phyloP scores from a whole-genome alignment of 2,888 invertebrate genomes.

The Listrodromus nycthemerus region DNA sequence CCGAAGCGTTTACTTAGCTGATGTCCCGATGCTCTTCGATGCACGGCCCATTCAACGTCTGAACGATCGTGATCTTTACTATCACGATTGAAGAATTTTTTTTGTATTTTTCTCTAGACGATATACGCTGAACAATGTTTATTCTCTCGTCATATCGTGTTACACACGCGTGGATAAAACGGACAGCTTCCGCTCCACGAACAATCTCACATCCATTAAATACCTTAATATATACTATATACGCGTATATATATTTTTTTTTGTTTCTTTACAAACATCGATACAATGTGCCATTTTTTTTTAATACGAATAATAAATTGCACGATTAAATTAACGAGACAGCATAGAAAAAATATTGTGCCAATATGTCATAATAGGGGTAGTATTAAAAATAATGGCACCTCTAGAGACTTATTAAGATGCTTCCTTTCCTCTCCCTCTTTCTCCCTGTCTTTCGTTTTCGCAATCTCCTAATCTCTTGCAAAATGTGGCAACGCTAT shows the following conservation, averaged over 20 bases:
- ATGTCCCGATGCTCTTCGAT: conserved; percentile 74
- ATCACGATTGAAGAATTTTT: conserved; percentile 69
- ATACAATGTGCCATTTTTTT: conserved; percentile 46
- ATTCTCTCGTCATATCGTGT: conserved; percentile 68
- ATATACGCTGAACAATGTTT: conserved; percentile 70
- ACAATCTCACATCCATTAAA: conserved; percentile 36
- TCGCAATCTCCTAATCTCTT: conserved; percentile 26
- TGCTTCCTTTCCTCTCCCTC: conserved; percentile 19
- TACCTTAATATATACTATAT: conserved; percentile 41
- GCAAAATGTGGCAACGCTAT: conserved; percentile 44
- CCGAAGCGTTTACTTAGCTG: conserved; percentile 75
- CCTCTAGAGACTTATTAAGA: conserved; percentile 33
- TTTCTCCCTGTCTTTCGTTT: background rate
- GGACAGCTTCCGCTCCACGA: conserved; percentile 46
- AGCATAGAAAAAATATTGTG: conserved; percentile 67
- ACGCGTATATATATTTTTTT: conserved; percentile 41
- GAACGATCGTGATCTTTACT: conserved; percentile 78
- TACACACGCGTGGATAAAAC: conserved; percentile 55
- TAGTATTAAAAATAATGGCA: conserved; percentile 66
- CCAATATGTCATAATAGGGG: conserved; percentile 61
- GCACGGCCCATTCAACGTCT: conserved; percentile 76
- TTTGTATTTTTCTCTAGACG: background rate
- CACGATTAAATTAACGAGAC: conserved; percentile 52
- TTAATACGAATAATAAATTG: conserved; percentile 50
- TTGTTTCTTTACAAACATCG: conserved; percentile 45